Evolutionary conservation across 1,140 invertebrate species (phyloP), one percentile per base, ranked within the genome.

Genomic region (Drosophila mauritiana): DNA sequence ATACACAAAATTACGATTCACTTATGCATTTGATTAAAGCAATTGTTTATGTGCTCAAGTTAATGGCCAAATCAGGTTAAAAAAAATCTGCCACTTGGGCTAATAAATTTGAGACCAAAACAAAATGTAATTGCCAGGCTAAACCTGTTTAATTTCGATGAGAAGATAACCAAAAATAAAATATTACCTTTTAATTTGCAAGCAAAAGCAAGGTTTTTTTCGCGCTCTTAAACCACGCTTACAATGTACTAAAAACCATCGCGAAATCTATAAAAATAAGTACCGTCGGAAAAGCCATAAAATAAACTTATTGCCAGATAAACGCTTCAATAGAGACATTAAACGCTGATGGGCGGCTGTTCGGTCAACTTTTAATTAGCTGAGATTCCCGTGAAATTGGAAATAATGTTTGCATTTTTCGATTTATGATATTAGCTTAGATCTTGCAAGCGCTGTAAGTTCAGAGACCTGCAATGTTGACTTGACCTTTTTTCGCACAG

Each of bases 301-400:
- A 8, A 17, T 4, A 20, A 12, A 36, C 10, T 36, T 17, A 52
- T 34, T 13, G 31, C 0, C 15, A 52, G 15, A 34, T 36, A 36
- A 52, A 36, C 31, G 11, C 15, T 12, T 36, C 5, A 20, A 52
- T 20, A 36, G 27, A 34, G 31, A 36, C 49, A 34, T 34, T 36
- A 52, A 52, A 36, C 15, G 11, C 20, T 12, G 31, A 34, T 15
- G 15, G 48, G 11, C 15, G 13, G 3, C 13, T 8, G 22, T 8
- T 13, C 48, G 31, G 2, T 20, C 15, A 12, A 8, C 31, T 12
- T 13, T 17, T 17, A 52, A 52, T 52, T 17, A 52, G 31, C 49
- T 13, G 49, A 36, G 12, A 52, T 36, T 52, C 49, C 49, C 20
- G 49, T 12, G 20, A 20, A 52, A 36, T 36, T 12, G 49, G 49